Percentiles rank a stretch among this genome's conserved stretches.
Conservation (phyloP, 2,113 vertebrate genomes). For the Ptilonorhynchus violaceus region DNA sequence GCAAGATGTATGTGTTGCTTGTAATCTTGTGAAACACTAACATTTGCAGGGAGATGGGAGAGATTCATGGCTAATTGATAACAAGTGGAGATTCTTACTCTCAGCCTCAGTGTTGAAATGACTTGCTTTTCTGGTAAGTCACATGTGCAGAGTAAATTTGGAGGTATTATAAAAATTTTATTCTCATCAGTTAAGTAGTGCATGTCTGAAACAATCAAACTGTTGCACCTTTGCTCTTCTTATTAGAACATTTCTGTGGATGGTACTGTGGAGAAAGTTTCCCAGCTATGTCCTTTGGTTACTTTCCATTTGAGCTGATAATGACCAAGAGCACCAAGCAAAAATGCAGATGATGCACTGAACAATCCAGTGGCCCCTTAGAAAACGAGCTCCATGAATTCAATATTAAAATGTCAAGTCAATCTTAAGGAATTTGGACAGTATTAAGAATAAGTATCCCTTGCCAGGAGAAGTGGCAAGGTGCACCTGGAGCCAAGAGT, state of each 20-base stretch:
- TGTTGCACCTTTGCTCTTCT: background rate
- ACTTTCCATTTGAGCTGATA: background rate
- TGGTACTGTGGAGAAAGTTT: background rate
- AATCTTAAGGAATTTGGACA: background rate
- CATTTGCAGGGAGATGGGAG: background rate
- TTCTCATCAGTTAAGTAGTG: background rate
- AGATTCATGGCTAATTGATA: background rate
- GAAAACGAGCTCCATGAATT: background rate
- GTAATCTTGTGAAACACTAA: background rate
- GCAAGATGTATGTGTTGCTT: rapidly evolving
- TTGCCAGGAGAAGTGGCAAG: background rate
- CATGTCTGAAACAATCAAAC: background rate
- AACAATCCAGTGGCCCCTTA: background rate
- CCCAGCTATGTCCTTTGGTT: background rate
- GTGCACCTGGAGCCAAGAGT: background rate
- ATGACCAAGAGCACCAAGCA: background rate
- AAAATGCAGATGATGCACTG: background rate
- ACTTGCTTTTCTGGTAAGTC: background rate
- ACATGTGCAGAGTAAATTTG: background rate
- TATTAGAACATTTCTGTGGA: background rate
- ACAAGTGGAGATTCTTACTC: background rate
- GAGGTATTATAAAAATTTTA: background rate
- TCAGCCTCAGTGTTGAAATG: background rate
- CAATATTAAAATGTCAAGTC: background rate
- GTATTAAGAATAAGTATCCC: background rate